Conservation (phyloP, 2,113 vertebrate genomes). For the Bos javanicus region DNA sequence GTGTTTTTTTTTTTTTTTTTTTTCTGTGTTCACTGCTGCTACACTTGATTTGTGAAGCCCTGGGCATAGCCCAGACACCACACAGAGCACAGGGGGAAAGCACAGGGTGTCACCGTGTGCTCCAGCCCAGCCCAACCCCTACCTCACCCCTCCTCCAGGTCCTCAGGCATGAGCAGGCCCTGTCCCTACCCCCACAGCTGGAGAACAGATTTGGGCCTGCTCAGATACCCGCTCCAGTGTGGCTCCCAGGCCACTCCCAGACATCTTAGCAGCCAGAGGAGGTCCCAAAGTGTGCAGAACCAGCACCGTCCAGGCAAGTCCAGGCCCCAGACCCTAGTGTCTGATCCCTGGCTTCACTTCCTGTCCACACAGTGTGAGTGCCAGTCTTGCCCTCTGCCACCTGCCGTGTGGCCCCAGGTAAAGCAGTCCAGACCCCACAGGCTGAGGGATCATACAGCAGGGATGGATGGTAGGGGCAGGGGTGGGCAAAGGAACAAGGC, state of each 20-base stretch:
- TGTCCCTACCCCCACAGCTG: neutral
- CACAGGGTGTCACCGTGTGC: neutral
- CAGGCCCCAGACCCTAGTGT: neutral
- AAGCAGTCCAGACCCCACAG: neutral
- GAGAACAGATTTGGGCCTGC: neutral
- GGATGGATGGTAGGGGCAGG: neutral
- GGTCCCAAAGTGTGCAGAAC: neutral
- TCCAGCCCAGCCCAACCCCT: neutral
- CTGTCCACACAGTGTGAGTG: neutral
- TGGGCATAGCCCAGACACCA: slow-evolving; percentile 57
- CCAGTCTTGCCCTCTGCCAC: neutral
- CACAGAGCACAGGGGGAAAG: neutral
- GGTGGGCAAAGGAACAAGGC: neutral
- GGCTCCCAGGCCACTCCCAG: neutral
- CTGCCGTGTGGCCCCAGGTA: fast-evolving
- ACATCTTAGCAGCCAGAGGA: neutral
- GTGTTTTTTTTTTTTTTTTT: neutral
- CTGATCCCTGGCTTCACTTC: neutral
- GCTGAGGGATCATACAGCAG: neutral
- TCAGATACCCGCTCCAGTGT: neutral
- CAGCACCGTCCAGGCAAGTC: neutral
- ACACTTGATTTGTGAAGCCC: slow-evolving; percentile 64
- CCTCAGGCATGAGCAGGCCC: neutral
- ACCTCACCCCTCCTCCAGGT: neutral
- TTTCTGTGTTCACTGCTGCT: neutral